A percentile compares a stretch with the other conserved stretches of the same genome.
Conservation (phyloP, 2,888 invertebrate genomes). For the Andrena trimmerana region DNA sequence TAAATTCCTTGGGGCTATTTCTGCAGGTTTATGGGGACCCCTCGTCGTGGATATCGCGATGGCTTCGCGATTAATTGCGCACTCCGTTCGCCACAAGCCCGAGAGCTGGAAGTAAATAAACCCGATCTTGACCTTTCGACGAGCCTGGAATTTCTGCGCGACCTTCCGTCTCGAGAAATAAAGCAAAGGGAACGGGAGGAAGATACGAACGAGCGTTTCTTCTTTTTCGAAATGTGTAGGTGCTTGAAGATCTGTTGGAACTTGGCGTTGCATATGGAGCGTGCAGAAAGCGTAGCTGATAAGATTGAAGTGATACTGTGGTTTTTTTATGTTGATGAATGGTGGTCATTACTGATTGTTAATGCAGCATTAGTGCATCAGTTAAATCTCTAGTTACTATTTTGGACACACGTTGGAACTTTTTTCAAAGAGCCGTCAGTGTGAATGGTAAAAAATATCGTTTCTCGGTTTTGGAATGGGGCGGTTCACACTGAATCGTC, state of each 20-base stretch:
- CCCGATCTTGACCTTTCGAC: slow-evolving; percentile 69
- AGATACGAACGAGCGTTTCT: slow-evolving; percentile 7
- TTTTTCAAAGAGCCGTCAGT: too few relatives aligned
- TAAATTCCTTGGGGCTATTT: slow-evolving; percentile 62
- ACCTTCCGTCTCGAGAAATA: slow-evolving; percentile 18
- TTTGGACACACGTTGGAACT: too few relatives aligned
- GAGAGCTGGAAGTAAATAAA: slow-evolving; percentile 56
- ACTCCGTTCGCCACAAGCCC: not conserved
- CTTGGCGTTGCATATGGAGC: not conserved
- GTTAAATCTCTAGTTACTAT: too few relatives aligned
- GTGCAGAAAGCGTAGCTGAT: not conserved
- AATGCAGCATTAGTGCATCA: too few relatives aligned
- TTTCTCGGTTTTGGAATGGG: too few relatives aligned
- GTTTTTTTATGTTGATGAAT: not conserved
- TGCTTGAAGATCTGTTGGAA: not conserved
- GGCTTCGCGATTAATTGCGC: slow-evolving; percentile 65
- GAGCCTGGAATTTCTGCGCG: slow-evolving; percentile 49
- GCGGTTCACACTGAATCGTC: too few relatives aligned
- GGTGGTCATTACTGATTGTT: not conserved
- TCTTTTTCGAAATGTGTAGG: slow-evolving; percentile 2
- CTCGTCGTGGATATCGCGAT: slow-evolving; percentile 52
- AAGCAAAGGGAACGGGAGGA: slow-evolving; percentile 4
- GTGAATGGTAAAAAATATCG: too few relatives aligned
- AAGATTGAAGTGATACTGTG: not conserved
- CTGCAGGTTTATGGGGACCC: slow-evolving; percentile 51